phyloP scores from a whole-genome alignment of 2,113 vertebrate genomes.

The Equus quagga region DNA sequence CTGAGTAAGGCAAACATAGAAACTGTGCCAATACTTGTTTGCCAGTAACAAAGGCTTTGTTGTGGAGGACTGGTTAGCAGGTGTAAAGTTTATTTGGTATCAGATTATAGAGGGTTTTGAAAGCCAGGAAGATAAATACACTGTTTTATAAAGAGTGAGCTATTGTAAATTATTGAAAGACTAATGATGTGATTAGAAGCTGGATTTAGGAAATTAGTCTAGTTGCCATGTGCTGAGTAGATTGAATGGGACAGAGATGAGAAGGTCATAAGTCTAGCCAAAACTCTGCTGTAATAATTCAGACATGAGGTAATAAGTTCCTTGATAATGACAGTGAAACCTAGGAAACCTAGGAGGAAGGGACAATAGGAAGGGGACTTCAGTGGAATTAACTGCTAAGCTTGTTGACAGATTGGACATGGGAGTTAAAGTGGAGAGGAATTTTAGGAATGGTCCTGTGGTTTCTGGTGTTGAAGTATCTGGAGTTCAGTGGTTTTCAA shows the following conservation, averaged over 20 bases:
- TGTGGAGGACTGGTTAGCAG: background rate
- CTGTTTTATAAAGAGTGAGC: background rate
- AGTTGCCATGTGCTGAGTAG: background rate
- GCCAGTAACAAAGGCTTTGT: background rate
- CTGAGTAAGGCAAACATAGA: background rate
- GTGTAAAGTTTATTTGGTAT: conserved; percentile 28
- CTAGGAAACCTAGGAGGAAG: background rate
- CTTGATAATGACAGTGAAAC: background rate
- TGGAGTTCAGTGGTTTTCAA: background rate
- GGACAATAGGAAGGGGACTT: background rate
- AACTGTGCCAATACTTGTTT: background rate
- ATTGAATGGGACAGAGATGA: conserved; percentile 3
- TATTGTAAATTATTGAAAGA: background rate
- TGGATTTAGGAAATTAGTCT: conserved; percentile 32
- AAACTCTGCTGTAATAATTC: background rate
- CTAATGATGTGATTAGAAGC: conserved; percentile 45
- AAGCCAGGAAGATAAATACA: background rate
- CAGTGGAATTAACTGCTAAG: background rate
- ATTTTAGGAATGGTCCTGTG: background rate
- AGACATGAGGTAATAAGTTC: conserved; percentile 22
- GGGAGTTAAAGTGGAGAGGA: background rate
- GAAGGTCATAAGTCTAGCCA: background rate
- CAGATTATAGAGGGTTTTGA: background rate
- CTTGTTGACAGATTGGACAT: background rate
- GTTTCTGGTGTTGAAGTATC: conserved; percentile 19